A percentile compares a stretch with the other conserved stretches of the same genome.
phyloP scores from a whole-genome alignment of 1,140 invertebrate genomes.

The Cotesia typhae region DNA sequence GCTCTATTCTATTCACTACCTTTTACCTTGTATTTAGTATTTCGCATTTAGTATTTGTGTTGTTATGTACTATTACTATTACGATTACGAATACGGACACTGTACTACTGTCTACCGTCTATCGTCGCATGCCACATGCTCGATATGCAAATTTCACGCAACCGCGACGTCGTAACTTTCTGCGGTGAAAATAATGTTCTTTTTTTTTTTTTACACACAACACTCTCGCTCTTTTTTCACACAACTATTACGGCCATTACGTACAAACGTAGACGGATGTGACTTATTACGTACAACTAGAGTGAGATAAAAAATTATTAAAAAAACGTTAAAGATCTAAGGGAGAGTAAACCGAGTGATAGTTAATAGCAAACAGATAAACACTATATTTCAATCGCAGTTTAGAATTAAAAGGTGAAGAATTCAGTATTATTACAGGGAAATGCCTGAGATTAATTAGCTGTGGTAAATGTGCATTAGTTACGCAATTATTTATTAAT shows the following conservation, averaged over 20 bases:
- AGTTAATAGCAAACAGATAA: conserved; percentile 1
- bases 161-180: conserved; percentile 25
- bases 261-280: conserved; percentile 32
- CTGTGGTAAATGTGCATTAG: neutral
- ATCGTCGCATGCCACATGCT: conserved; percentile 45
- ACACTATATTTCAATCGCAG: too few species aligned
- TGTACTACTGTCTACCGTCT: neutral
- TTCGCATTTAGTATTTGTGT: too few species aligned
- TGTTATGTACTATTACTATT: too few species aligned
- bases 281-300: conserved; percentile 27
- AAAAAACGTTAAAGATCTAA: conserved; percentile 10
- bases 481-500: conserved; percentile 13
- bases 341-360: neutral
- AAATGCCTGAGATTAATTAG: conserved; percentile 11
- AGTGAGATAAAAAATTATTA: neutral
- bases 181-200: conserved; percentile 31
- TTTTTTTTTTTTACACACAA: conserved; percentile 1
- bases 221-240: conserved; percentile 2
- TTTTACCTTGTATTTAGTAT: neutral
- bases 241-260: conserved; percentile 6
- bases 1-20: neutral
- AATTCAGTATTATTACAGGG: neutral
- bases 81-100: conserved; percentile 7
- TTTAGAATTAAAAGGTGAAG: too few species aligned
- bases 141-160: conserved; percentile 46